Evolutionary conservation across 2,113 vertebrate genomes (phyloP).

Genomic region (Arizona elegans): DNA sequence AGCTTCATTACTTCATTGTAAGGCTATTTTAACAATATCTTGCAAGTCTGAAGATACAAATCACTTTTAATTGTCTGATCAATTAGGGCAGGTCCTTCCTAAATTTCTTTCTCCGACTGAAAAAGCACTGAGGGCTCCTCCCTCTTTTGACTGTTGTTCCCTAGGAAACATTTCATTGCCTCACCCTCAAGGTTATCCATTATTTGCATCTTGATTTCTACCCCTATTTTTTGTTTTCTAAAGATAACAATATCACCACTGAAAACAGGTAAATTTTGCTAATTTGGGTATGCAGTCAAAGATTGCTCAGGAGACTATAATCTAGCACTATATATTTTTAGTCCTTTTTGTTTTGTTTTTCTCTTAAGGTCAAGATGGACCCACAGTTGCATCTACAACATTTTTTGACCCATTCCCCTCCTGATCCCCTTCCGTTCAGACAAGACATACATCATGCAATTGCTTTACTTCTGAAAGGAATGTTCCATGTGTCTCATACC

Average conservation of each 20-base stretch:
- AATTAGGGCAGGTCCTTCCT: background rate
- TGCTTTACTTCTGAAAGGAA: background rate
- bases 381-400: background rate
- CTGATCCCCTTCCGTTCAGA: background rate
- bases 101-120: background rate
- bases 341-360: background rate
- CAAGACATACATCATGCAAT: background rate
- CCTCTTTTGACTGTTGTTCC: background rate
- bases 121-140: background rate
- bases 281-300: background rate
- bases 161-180: background rate
- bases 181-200: background rate
- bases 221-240: background rate
- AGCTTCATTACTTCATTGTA: background rate
- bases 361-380: background rate
- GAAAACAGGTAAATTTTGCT: background rate
- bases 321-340: background rate
- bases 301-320: background rate
- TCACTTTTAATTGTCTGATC: background rate
- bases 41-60: background rate
- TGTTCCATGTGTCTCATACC: background rate
- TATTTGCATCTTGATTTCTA: background rate
- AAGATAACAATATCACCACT: background rate
- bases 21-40: background rate
- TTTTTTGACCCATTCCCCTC: background rate